These are phyloP conservation scores for Trichogramma pretiosum DNA, from an alignment of 1,140 invertebrate species.

Conservation along the genomic window DNA sequence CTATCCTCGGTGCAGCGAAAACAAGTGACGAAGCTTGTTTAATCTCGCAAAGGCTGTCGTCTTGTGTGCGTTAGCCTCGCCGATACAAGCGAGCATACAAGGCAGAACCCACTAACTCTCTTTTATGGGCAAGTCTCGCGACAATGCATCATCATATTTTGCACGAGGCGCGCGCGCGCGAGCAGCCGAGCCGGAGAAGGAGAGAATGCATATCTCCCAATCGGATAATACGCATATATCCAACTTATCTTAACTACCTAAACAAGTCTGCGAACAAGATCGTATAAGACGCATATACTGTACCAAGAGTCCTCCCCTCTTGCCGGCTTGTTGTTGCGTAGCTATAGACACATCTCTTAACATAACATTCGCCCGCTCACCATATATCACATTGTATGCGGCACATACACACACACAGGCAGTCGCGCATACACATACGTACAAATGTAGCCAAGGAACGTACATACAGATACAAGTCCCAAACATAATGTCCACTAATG, in stretches of 20 bases:
- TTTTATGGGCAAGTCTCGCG: neutral
- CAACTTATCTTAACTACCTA: slow-evolving; percentile 8
- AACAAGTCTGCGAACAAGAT: neutral
- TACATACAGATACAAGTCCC: too few species aligned
- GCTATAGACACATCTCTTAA: too few species aligned
- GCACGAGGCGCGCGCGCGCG: neutral
- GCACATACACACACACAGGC: neutral
- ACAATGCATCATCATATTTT: slow-evolving; percentile 10
- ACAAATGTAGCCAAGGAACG: too few species aligned
- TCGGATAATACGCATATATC: slow-evolving; percentile 11
- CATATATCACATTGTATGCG: too few species aligned
- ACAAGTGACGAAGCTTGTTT: too few species aligned
- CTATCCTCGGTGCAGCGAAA: too few species aligned
- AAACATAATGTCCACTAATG: slow-evolving; percentile 7
- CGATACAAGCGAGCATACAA: too few species aligned
- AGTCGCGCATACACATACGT: neutral
- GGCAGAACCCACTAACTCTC: neutral
- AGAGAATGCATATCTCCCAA: slow-evolving; percentile 9
- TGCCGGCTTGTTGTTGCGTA: too few species aligned
- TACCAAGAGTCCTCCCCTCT: too few species aligned
- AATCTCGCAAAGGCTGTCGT: too few species aligned
- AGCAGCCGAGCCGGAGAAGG: neutral
- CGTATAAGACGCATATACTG: too few species aligned
- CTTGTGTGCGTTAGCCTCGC: neutral
- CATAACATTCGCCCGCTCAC: too few species aligned